These are phyloP conservation scores for Hypomecis punctinalis DNA, from an alignment of 2,888 invertebrate species.

Conservation along the genomic window DNA sequence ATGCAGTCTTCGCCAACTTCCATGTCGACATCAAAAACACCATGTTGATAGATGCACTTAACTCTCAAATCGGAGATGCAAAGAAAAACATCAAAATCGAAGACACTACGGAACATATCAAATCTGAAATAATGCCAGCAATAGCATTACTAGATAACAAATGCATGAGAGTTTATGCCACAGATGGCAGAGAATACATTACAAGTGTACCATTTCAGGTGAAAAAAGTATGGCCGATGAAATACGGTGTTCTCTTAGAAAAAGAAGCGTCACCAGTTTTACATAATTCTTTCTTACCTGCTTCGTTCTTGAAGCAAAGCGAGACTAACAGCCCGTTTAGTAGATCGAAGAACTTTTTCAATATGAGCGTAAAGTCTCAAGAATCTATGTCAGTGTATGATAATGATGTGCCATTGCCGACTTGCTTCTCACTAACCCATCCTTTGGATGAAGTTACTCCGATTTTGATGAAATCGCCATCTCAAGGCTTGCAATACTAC, in stretches of 20 bases:
- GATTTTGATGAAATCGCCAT: slow-evolving; percentile 88
- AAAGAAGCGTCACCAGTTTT: slow-evolving; percentile 81
- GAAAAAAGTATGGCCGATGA: slow-evolving; percentile 92
- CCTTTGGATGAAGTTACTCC: slow-evolving; percentile 97
- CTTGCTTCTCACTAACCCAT: slow-evolving; percentile 94
- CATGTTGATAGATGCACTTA: slow-evolving; percentile 81
- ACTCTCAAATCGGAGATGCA: slow-evolving; percentile 78
- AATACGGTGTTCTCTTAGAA: slow-evolving; percentile 94
- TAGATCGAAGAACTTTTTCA: slow-evolving; percentile 63
- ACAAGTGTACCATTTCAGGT: slow-evolving; percentile 93
- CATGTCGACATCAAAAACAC: slow-evolving; percentile 81
- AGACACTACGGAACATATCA: slow-evolving; percentile 78
- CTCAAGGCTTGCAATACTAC: slow-evolving; percentile 84
- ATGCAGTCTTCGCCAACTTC: slow-evolving; percentile 90
- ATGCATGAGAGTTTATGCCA: slow-evolving; percentile 91
- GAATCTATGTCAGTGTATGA: slow-evolving; percentile 73
- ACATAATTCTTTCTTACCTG: slow-evolving; percentile 66
- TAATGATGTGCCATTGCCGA: slow-evolving; percentile 87
- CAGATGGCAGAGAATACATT: slow-evolving; percentile 92
- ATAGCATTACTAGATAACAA: slow-evolving; percentile 91
- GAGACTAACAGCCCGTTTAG: slow-evolving; percentile 73
- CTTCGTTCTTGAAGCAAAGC: slow-evolving; percentile 69
- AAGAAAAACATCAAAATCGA: slow-evolving; percentile 80
- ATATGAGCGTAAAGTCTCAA: slow-evolving; percentile 71
- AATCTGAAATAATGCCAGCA: slow-evolving; percentile 85